Conservation (phyloP, 2,888 invertebrate genomes). For the Heliconius hortense region DNA sequence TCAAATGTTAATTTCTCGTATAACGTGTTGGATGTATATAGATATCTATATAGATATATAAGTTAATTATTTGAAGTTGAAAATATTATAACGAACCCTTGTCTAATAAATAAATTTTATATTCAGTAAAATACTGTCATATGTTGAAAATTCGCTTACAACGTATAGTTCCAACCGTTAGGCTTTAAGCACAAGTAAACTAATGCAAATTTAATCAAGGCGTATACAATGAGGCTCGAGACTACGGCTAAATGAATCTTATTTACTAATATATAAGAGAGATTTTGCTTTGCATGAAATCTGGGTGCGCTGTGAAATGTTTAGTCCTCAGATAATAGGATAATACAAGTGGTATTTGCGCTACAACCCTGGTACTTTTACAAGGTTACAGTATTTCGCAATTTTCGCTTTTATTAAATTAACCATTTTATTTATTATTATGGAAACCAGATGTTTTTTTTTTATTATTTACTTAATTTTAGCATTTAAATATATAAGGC, state of each 20-base stretch:
- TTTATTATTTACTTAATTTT: neutral
- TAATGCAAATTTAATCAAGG: conserved; percentile 44
- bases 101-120: conserved; percentile 14
- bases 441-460: conserved; percentile 1
- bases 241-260: conserved; percentile 15
- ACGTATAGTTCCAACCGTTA: conserved; percentile 23
- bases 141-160: conserved; percentile 13
- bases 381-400: neutral
- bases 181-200: conserved; percentile 36
- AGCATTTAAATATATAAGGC: neutral
- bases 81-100: conserved; percentile 1
- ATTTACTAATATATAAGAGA: conserved; percentile 1
- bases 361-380: neutral
- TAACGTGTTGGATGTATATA: no score
- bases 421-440: neutral
- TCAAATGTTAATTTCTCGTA: no score
- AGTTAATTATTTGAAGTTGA: neutral
- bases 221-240: neutral
- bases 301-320: conserved; percentile 8
- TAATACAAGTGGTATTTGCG: conserved; percentile 22
- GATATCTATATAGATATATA: neutral
- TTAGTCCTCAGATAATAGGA: conserved; percentile 18
- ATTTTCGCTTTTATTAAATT: neutral
- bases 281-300: conserved; percentile 19
- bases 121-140: conserved; percentile 1